Evolutionary conservation across 1,140 invertebrate species (phyloP).

Genomic region (Chionoecetes opilio): DNA sequence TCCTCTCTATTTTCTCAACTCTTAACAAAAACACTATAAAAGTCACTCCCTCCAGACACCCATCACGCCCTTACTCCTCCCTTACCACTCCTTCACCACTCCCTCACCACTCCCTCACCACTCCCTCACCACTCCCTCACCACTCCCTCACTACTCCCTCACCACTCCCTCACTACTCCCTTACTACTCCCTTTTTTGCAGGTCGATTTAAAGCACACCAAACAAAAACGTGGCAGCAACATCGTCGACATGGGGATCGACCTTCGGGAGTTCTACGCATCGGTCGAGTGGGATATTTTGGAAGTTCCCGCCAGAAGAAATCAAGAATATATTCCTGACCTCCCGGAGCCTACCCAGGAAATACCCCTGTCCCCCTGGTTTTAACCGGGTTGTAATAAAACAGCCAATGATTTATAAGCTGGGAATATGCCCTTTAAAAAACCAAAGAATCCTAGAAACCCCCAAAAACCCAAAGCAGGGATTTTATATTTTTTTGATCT

Average conservation of each 20-base stretch:
- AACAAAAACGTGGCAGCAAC: constrained; percentile 90
- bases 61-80: not conserved
- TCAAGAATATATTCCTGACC: constrained; percentile 87
- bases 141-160: not conserved
- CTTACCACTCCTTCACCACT: not conserved
- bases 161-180: not conserved
- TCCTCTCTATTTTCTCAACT: not conserved
- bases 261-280: constrained; percentile 95
- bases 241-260: constrained; percentile 93
- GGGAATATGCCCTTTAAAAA: too few relatives aligned
- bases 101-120: not conserved
- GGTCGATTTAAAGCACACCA: constrained; percentile 94
- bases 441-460: too few relatives aligned
- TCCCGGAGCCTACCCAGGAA: constrained; percentile 88
- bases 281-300: constrained; percentile 98
- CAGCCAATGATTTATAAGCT: too few relatives aligned
- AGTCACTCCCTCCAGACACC: too few relatives aligned
- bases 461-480: too few relatives aligned
- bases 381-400: too few relatives aligned
- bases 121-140: not conserved
- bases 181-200: constrained; percentile 82
- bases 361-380: too few relatives aligned
- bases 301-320: constrained; percentile 94
- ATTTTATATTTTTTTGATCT: too few relatives aligned
- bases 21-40: not conserved